Evolutionary conservation across 2,797 vertebrate genomes (phyloP).

Genomic region (Acanthis flammea): DNA sequence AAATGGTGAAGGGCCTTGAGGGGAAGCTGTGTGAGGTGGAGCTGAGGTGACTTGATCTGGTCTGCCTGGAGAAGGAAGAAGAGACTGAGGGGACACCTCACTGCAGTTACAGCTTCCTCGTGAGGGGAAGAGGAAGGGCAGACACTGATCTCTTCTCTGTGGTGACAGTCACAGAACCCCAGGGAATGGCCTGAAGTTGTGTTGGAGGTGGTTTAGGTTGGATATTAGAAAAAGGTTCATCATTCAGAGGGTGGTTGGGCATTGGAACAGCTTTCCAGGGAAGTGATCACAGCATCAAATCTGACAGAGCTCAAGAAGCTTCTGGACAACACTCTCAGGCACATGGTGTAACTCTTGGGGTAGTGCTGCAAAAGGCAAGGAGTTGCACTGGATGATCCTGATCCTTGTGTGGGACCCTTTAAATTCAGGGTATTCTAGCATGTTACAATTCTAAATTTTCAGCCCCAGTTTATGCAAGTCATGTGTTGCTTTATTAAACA

Average conservation of each 20-base stretch:
- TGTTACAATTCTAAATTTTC: background rate
- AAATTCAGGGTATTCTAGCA: background rate
- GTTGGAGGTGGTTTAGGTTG: background rate
- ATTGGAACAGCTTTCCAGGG: background rate
- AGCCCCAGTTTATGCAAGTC: background rate
- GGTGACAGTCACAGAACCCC: background rate
- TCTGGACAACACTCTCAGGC: background rate
- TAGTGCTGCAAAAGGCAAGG: background rate
- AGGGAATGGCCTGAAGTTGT: background rate
- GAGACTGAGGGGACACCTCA: background rate
- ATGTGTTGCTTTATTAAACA: background rate
- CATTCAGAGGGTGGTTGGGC: accelerated
- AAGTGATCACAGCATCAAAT: background rate
- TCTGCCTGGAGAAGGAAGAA: background rate
- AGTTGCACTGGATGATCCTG: background rate
- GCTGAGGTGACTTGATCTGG: background rate
- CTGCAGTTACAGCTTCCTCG: accelerated
- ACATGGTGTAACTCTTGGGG: background rate
- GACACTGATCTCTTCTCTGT: background rate
- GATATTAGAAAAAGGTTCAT: background rate
- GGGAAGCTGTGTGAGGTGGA: accelerated
- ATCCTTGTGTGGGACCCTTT: background rate
- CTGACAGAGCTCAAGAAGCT: background rate
- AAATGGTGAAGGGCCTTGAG: background rate
- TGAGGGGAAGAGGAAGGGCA: background rate